Percentiles rank a stretch among this genome's conserved stretches.
phyloP scores from a whole-genome alignment of 37 sponge, comb jelly and placozoan species.

The Spongilla lacustris region DNA sequence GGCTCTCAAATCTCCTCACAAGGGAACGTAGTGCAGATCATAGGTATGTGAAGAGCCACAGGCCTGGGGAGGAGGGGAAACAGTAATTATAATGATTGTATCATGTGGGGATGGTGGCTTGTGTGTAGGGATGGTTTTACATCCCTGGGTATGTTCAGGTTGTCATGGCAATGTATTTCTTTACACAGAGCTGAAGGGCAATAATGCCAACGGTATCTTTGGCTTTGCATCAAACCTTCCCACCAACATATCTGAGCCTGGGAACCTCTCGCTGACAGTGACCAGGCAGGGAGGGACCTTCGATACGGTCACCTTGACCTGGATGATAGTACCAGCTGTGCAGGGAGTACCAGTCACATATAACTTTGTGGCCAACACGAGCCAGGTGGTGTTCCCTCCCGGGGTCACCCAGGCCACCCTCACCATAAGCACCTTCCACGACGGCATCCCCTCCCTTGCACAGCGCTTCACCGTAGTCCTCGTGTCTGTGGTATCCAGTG shows the following conservation, averaged over 20 bases:
- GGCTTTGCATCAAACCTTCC: conserved; percentile 50
- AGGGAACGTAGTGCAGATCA: conserved; percentile 11
- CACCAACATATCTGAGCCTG: conserved; percentile 23
- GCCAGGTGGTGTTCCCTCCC: conserved; percentile 41
- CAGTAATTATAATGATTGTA: too few relatives aligned
- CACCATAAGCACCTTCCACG: conserved; percentile 39
- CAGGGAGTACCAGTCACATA: conserved; percentile 4
- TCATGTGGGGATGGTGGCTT: background rate
- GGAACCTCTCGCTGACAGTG: conserved; percentile 28
- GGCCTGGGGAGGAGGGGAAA: background rate
- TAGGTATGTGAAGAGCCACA: background rate
- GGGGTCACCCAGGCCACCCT: conserved; percentile 26
- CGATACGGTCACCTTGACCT: conserved; percentile 58
- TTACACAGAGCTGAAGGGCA: conserved; percentile 69
- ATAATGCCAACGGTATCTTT: conserved; percentile 76
- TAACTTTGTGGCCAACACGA: conserved; percentile 63
- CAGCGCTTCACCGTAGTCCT: conserved; percentile 65
- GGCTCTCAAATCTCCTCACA: conserved; percentile 33
- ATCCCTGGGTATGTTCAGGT: too few relatives aligned
- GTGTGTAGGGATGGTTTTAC: background rate
- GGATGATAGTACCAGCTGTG: conserved; percentile 36
- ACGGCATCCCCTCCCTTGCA: conserved; percentile 70
- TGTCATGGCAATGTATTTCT: too few relatives aligned
- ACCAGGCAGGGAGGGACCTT: conserved; percentile 39
- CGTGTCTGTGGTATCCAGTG: conserved; percentile 44